Conservation (phyloP, 1,140 invertebrate genomes). For the Monomorium pharaonis region DNA sequence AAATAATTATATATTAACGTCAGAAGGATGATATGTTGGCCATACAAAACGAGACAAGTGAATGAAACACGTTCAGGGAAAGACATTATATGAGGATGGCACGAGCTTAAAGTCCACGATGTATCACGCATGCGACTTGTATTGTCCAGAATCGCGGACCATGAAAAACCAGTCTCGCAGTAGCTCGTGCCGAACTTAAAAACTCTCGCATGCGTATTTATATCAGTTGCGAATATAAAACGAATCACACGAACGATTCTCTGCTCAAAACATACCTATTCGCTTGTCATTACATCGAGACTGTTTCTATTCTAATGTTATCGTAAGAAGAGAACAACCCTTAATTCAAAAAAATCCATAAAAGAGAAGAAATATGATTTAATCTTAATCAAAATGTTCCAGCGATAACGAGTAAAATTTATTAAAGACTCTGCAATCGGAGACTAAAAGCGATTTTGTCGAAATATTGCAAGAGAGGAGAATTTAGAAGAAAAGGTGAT, state of each 20-base stretch:
- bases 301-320: not conserved
- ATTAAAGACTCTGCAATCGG: no score
- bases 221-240: not conserved
- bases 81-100: constrained; percentile 32
- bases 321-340: not conserved
- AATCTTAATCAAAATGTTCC: no score
- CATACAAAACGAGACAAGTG: not conserved
- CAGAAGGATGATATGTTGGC: not conserved
- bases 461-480: no score
- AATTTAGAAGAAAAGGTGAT: no score
- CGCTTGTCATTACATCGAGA: not conserved
- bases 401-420: no score
- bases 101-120: constrained; percentile 60
- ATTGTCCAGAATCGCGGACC: constrained; percentile 71
- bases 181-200: constrained; percentile 72
- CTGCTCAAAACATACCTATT: not conserved
- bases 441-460: no score
- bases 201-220: not conserved
- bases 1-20: not conserved
- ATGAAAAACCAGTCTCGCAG: constrained; percentile 73
- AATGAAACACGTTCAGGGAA: constrained; percentile 49
- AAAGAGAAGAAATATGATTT: not conserved
- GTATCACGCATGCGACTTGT: constrained; percentile 55
- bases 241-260: not conserved
- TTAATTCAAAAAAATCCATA: not conserved